phyloP scores from a whole-genome alignment of 2,797 vertebrate species.

The Silurus lanzhouensis region DNA sequence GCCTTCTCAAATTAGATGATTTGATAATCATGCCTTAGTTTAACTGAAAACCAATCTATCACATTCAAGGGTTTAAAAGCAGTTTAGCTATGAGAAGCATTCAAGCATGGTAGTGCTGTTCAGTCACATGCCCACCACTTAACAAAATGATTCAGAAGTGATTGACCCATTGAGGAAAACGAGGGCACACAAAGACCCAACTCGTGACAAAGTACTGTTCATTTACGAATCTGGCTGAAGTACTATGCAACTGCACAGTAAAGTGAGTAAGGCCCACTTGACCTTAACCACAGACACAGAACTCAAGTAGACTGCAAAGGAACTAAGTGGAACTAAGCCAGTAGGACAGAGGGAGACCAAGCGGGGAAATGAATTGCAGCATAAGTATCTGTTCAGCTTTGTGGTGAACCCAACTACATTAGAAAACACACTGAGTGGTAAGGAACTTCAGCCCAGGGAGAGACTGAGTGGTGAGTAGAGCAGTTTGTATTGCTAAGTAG shows the following conservation, averaged over 20 bases:
- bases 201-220: background rate
- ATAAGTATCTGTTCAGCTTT: background rate
- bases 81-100: background rate
- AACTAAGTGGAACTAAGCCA: conserved; percentile 1
- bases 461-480: background rate
- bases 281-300: background rate
- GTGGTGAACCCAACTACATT: background rate
- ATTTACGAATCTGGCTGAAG: background rate
- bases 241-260: background rate
- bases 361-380: background rate
- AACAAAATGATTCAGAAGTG: background rate
- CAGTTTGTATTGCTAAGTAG: background rate
- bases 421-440: background rate
- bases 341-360: background rate
- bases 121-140: background rate
- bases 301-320: conserved; percentile 2
- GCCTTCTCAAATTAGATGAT: background rate
- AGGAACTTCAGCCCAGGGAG: background rate
- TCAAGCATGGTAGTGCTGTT: background rate
- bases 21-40: background rate
- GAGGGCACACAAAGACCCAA: background rate
- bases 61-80: background rate
- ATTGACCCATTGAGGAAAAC: conserved; percentile 1
- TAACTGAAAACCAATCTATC: background rate
- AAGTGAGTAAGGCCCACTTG: background rate